These are phyloP conservation scores for Cercopithecus petaurista DNA, from an alignment of 2,797 vertebrate species.

Conservation along the genomic window DNA sequence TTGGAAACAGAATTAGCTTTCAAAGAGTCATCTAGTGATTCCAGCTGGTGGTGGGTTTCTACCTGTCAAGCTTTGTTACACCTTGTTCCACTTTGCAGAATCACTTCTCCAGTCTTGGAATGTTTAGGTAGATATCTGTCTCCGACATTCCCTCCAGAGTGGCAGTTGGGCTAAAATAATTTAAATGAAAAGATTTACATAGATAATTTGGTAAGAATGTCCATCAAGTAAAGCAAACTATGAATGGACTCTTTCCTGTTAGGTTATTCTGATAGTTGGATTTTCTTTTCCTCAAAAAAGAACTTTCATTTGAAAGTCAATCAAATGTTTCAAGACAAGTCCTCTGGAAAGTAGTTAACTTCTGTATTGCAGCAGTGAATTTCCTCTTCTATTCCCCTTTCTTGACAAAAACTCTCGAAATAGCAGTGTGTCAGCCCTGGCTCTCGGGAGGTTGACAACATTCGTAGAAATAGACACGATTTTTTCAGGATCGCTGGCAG, in stretches of 20 bases:
- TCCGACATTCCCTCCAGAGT: not conserved
- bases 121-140: not conserved
- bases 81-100: not conserved
- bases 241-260: constrained; percentile 10
- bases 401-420: constrained; percentile 72
- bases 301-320: constrained; percentile 53
- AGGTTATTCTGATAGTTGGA: constrained; percentile 25
- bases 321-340: constrained; percentile 44
- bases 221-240: constrained; percentile 9
- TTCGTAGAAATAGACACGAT: constrained; percentile 70
- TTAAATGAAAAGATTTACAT: constrained; percentile 19
- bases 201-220: constrained; percentile 16
- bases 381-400: constrained; percentile 53
- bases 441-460: constrained; percentile 73
- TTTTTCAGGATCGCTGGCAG: constrained; percentile 72
- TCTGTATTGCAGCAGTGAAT: constrained; percentile 56
- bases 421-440: constrained; percentile 76
- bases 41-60: not conserved
- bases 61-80: not conserved
- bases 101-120: not conserved
- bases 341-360: constrained; percentile 67
- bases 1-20: not conserved
- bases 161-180: not conserved
- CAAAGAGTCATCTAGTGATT: not conserved
- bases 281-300: constrained; percentile 51